Evolutionary conservation across 2,888 invertebrate genomes (phyloP), one percentile per base, ranked within the genome.

Genomic region (Cheilosia vernalis): DNA sequence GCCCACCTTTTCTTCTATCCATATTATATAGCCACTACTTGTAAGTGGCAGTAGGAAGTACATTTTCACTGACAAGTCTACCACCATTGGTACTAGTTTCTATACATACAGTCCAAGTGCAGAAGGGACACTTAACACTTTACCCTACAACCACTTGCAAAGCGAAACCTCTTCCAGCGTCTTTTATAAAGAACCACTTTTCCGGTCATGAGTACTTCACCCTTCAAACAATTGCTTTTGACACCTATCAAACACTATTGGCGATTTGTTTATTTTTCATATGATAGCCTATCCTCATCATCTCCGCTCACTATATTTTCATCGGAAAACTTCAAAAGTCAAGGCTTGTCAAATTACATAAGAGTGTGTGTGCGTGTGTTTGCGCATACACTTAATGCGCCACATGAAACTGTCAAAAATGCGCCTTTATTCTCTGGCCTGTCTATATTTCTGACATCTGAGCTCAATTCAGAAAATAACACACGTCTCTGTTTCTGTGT

Each of bases 361-460:
- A 0, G 30, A 9, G 0, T 70, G 55, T 70, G 47, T 49, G 61
- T 61, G 47, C 69, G 44, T 70, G 55, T 70, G 40, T 63, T 55
- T 63, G 47, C 78, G 37, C 67, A 60, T 61, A 77, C 61, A 77
- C 69, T 77, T 55, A 77, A 69, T 37, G 61, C 42, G 44, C 47
- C 40, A 37, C 77, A 70, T 78, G 47, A 78, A 78, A 69, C 78
- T 70, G 78, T 78, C 69, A 69, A 78, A 69, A 78, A 70, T 63
- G 63, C 37, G 63, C 63, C 64, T 64, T 72, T 56, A 24, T 70
- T 66, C 53, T 60, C 40, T 70, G 58, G 58, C 66, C 55, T 70
- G 79, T 74, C 84, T 70, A 84, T 66, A 70, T 60, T 56, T 76
- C 64, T 84, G 84, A 84, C 80, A 84, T 80, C 66, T 80, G 80